Evolutionary conservation across 2,797 vertebrate species (phyloP).

Genomic region (Dicrostonyx torquatus): DNA sequence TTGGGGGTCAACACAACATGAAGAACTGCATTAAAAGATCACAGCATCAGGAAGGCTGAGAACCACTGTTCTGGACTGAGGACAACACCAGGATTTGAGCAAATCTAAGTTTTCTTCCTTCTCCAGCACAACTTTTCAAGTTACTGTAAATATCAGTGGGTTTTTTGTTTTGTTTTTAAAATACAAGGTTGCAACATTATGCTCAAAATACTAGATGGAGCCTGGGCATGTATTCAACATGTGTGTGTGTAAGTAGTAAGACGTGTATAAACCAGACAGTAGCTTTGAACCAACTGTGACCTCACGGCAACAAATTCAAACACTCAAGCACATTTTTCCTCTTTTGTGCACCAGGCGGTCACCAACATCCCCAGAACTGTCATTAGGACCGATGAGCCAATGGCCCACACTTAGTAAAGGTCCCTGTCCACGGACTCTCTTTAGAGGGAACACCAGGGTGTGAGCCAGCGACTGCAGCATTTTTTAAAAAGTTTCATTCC

Average conservation of each 20-base stretch:
- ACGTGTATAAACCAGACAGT: background rate
- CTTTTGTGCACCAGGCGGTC: background rate
- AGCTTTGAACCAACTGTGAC: constrained; percentile 6
- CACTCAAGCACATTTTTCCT: background rate
- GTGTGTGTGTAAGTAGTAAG: background rate
- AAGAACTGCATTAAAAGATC: background rate
- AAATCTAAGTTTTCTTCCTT: background rate
- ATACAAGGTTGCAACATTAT: background rate
- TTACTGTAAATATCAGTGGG: background rate
- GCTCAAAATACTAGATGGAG: background rate
- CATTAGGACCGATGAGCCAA: background rate
- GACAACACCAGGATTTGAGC: background rate
- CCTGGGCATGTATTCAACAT: background rate
- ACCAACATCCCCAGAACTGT: background rate
- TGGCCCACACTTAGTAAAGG: background rate
- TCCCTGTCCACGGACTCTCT: background rate
- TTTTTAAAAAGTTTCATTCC: constrained; percentile 2
- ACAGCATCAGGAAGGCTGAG: background rate
- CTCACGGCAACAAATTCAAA: background rate
- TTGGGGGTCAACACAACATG: background rate
- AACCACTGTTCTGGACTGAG: background rate
- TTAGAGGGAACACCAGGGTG: background rate
- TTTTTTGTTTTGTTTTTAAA: background rate
- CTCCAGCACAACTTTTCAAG: background rate
- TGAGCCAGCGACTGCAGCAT: background rate